A percentile compares a stretch with the other conserved stretches of the same genome.
Conservation (phyloP, 2,888 invertebrate genomes). For the Athalia rosae region DNA sequence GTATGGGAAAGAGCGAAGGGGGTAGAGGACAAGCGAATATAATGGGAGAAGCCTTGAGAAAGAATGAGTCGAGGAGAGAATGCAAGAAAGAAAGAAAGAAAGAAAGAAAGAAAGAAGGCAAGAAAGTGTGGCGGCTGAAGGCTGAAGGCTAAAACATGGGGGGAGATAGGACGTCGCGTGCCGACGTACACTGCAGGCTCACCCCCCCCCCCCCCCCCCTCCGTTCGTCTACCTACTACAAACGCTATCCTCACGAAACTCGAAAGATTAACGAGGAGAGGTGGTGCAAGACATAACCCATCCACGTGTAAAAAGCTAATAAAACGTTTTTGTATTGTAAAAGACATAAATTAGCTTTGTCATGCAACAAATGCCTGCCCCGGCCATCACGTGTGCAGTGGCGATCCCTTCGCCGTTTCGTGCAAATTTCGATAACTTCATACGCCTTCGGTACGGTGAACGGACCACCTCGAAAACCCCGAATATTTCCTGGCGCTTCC, state of each 20-base stretch:
- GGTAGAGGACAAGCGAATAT: constrained; percentile 46
- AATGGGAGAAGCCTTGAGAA: constrained; percentile 25
- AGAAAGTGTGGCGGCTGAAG: constrained; percentile 37
- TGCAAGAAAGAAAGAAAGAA: constrained; percentile 29
- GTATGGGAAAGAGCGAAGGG: constrained; percentile 21
- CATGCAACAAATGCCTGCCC: constrained; percentile 32
- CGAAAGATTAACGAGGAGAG: constrained; percentile 70
- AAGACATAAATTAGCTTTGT: constrained; percentile 36
- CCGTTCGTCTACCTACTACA: constrained; percentile 59
- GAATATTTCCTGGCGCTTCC: constrained; percentile 13
- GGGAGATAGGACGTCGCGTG: constrained; percentile 70
- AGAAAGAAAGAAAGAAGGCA: constrained; percentile 33
- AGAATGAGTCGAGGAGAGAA: constrained; percentile 44
- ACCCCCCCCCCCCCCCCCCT: too few species aligned
- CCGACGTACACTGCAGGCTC: constrained; percentile 64
- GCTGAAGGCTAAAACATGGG: constrained; percentile 64
- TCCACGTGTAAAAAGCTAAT: constrained; percentile 66
- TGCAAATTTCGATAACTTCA: constrained; percentile 32
- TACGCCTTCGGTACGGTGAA: constrained; percentile 22
- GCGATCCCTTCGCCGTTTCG: constrained; percentile 22
- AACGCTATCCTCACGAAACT: constrained; percentile 68
- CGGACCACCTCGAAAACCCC: constrained; percentile 13
- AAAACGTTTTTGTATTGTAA: constrained; percentile 62
- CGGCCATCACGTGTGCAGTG: constrained; percentile 34
- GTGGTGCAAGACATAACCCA: constrained; percentile 70